Conservation (phyloP, 2,888 invertebrate genomes). For the Hydrotaea diabolus region DNA sequence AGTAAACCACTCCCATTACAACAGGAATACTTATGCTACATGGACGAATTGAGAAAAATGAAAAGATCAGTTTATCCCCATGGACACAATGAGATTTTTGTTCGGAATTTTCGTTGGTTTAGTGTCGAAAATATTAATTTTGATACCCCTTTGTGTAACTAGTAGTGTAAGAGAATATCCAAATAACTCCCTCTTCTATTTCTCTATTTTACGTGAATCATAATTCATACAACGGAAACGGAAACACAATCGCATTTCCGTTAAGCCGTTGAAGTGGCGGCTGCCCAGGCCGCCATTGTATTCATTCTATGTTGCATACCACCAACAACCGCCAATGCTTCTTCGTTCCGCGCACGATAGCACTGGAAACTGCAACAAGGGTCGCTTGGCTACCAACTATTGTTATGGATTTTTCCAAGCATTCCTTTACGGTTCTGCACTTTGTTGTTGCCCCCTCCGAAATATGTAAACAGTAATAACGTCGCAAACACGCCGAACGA, state of each 20-base stretch:
- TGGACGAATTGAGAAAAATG: too few relatives aligned
- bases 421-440: slow-evolving; percentile 29
- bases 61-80: too few relatives aligned
- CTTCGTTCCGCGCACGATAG: not conserved
- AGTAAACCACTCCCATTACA: too few relatives aligned
- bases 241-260: slow-evolving; percentile 68
- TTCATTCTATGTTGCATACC: not conserved
- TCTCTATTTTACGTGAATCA: slow-evolving; percentile 51
- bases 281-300: slow-evolving; percentile 8
- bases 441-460: slow-evolving; percentile 23
- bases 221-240: slow-evolving; percentile 59
- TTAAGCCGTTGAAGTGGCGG: slow-evolving; percentile 30
- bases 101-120: too few relatives aligned
- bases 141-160: too few relatives aligned
- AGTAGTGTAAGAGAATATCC: not conserved
- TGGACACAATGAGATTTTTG: too few relatives aligned
- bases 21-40: too few relatives aligned
- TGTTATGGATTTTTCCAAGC: slow-evolving; percentile 47
- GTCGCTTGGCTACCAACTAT: slow-evolving; percentile 5
- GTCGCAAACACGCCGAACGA: slow-evolving; percentile 53
- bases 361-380: not conserved
- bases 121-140: too few relatives aligned
- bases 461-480: slow-evolving; percentile 55
- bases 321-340: too few relatives aligned
- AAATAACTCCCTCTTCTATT: not conserved